Evolutionary conservation across 2,113 vertebrate species (phyloP), one percentile per base, ranked within the genome.

Genomic region (Epinephelus cyanopodus): DNA sequence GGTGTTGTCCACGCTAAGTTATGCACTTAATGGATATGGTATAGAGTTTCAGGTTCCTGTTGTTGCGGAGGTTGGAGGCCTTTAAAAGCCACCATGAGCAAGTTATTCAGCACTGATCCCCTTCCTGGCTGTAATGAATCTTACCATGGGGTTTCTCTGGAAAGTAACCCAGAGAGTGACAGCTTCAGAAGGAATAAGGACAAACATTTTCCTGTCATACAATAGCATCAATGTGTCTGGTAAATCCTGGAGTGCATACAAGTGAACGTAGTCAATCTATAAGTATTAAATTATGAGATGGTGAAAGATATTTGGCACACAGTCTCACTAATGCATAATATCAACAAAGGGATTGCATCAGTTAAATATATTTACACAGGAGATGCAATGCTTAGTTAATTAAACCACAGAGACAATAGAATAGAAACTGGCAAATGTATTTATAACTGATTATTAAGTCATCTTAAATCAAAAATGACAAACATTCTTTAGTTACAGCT

Each of bases 101-200:
- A 87, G 88, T 91, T 85, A 87, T 87, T 85, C 73, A 80, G 86
- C 60, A 79, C 80, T 78, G 87, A 92, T 89, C 89, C 76, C 25
- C 83, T 90, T 92, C 88, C 93, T 88, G 83, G 69, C 75, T 92
- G 91, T 90, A 94, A 94, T 93, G 85, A 86, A 94, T 93, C 93
- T 88, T 75, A 83, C 90, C 78, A 18, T 10, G 82, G 61, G 71
- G 74, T 92, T 83, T 86, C 64, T 74, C 64, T 78, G 86, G 56
- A 87, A 88, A 85, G 70, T 39, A 76, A 81, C 72, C 78, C 65
- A 72, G 73, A 87, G 78, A 72, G 74, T 71, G 73, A 81, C 83
- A 85, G 70, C 61, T 83, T 86, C 57, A 68, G 29, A 57, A 45
- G 52, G 33, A 87, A 45, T 47, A 39, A 82, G 72, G n/a, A 71